Conservation (phyloP, 1,140 invertebrate genomes). For the Dendroctonus valens region DNA sequence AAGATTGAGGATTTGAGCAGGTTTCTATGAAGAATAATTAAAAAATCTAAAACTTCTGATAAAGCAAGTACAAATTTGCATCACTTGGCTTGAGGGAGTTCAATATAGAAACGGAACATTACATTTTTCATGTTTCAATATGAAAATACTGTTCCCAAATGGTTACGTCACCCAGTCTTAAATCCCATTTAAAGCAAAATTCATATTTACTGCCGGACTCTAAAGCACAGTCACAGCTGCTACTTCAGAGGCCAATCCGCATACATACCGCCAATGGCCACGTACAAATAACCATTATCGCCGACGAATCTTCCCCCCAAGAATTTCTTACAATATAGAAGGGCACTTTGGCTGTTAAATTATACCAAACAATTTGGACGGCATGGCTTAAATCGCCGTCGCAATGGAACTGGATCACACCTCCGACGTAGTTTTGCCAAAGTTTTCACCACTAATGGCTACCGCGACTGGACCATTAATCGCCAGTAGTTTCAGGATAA, state of each 20-base stretch:
- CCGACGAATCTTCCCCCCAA: conserved; percentile 79
- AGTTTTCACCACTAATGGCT: conserved; percentile 79
- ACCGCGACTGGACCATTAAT: conserved; percentile 73
- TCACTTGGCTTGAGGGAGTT: too few species aligned
- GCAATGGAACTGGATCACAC: conserved; percentile 82
- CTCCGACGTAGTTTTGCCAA: conserved; percentile 87
- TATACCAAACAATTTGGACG: conserved; percentile 83
- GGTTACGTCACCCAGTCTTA: too few species aligned
- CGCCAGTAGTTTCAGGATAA: conserved; percentile 64
- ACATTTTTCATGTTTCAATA: too few species aligned
- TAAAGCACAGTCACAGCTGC: conserved; percentile 34
- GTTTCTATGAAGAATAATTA: too few species aligned
- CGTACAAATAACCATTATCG: conserved; percentile 72
- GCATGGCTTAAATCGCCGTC: conserved; percentile 75
- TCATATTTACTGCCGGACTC: too few species aligned
- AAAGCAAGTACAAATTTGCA: too few species aligned
- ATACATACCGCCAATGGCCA: conserved; percentile 74
- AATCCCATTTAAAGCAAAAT: too few species aligned
- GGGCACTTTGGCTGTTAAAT: conserved; percentile 68
- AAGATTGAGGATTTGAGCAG: too few species aligned
- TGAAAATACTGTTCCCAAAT: too few species aligned
- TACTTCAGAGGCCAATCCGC: conserved; percentile 64
- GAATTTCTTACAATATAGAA: conserved; percentile 86
- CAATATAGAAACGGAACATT: too few species aligned
- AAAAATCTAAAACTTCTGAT: too few species aligned